Evolutionary conservation across 1,140 invertebrate species (phyloP), one percentile per base, ranked within the genome.

Genomic region (Drosophila bifasciata): DNA sequence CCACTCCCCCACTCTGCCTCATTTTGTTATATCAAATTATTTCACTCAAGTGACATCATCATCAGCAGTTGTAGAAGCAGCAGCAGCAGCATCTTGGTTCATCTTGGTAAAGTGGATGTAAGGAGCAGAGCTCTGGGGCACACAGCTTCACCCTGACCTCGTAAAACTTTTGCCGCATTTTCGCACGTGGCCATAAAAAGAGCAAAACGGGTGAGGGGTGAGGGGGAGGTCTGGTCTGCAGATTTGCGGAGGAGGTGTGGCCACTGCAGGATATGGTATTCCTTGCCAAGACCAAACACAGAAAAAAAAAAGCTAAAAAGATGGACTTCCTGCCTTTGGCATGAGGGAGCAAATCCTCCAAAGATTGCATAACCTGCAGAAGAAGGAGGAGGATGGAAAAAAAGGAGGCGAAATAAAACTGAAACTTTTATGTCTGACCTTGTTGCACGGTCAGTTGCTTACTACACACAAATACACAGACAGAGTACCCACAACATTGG

Each of bases 91-190:
- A 55, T 36, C 44, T 40, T n/a, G n/a, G n/a, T n/a, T 53, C 43
- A 48, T 21, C 28, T 52, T 44, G 71, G 44, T 1, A 36, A 36
- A 36, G 32, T 36, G 32, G 32, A 36, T 11, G 32, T 36, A 36
- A 61, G 55, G 16, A 75, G 32, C 64, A 55, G 46, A 53, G 53
- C 61, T 44, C 49, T 25, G 57, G 13, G 51, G n/a, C n/a, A n/a
- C 19, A 25, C 61, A 51, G 53, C 71, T 75, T 83, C 56, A 83
- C 79, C 79, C 79, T 83, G 79, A 83, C 79, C 79, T 83, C 79
- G 58, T 78, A 81, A 76, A 76, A 64, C 63, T 69, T 64, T 74
- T 69, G 79, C 79, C 74, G 74, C 79, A 83, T 73, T 76, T 68
- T 75, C 61, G 70, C 79, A 61, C 66, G 70, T 84, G 69, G 62